These are phyloP conservation scores for Euglossa dilemma DNA, from an alignment of 1,140 invertebrate species.

Conservation along the genomic window DNA sequence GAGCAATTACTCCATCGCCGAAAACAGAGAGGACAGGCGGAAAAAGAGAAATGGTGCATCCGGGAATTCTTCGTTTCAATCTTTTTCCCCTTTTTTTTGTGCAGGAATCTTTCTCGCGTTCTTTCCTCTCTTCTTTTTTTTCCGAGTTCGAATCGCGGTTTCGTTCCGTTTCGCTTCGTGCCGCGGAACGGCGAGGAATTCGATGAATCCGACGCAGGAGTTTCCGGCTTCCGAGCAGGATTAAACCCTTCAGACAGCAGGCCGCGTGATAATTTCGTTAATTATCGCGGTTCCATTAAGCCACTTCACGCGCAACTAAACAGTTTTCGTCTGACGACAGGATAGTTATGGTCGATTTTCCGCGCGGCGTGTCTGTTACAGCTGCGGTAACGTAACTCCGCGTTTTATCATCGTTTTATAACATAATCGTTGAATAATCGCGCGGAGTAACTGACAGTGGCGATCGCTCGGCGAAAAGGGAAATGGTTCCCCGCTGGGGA, in stretches of 20 bases:
- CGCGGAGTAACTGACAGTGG: neutral
- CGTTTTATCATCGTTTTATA: neutral
- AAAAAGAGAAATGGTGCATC: neutral
- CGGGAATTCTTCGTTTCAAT: no score
- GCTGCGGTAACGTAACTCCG: neutral
- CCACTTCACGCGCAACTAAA: constrained; percentile 14
- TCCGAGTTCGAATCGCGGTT: neutral
- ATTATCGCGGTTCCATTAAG: constrained; percentile 31
- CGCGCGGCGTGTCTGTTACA: neutral
- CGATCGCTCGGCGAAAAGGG: neutral
- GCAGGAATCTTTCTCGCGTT: neutral
- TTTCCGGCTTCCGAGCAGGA: neutral
- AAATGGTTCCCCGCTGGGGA: neutral
- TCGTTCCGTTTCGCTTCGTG: neutral
- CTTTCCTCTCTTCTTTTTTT: neutral
- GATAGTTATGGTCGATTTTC: constrained; percentile 3
- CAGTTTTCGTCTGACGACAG: neutral
- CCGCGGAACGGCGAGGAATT: neutral
- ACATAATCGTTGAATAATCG: neutral
- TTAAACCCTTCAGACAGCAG: neutral
- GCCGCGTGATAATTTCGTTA: constrained; percentile 24
- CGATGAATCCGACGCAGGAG: neutral
- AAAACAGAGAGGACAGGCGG: neutral
- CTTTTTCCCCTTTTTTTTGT: no score
- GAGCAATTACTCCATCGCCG: constrained; percentile 13